phyloP scores from a whole-genome alignment of 2,888 invertebrate genomes.

The Biston betularia region DNA sequence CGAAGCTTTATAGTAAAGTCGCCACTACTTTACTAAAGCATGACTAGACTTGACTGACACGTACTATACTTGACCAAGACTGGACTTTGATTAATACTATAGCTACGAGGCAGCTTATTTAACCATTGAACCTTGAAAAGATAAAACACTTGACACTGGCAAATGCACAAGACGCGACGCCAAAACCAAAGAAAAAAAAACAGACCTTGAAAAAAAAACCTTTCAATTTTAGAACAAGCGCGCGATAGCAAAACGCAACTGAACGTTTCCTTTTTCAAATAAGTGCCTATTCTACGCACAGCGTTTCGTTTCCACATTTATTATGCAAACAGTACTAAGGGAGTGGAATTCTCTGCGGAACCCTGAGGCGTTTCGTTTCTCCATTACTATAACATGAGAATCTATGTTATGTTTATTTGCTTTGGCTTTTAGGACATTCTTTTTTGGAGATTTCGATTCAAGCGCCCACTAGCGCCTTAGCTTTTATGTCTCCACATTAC shows the following conservation, averaged over 20 bases:
- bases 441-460: neutral
- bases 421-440: conserved; percentile 1
- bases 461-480: neutral
- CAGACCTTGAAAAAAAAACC: neutral
- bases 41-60: no score
- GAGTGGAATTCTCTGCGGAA: conserved; percentile 16
- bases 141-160: no score
- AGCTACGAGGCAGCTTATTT: no score
- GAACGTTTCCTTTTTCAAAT: conserved; percentile 18
- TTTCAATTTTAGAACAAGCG: neutral
- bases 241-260: neutral
- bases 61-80: no score
- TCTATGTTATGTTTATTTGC: conserved; percentile 18
- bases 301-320: conserved; percentile 20
- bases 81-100: no score
- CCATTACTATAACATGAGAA: conserved; percentile 18
- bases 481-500: neutral
- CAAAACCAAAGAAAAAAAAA: neutral
- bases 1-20: no score
- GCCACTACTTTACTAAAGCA: no score
- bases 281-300: conserved; percentile 14
- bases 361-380: conserved; percentile 13
- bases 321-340: conserved; percentile 23
- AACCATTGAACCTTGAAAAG: no score
- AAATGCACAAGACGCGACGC: neutral